Conservation (phyloP, 2,888 invertebrate species). For the Phasia obesa region DNA sequence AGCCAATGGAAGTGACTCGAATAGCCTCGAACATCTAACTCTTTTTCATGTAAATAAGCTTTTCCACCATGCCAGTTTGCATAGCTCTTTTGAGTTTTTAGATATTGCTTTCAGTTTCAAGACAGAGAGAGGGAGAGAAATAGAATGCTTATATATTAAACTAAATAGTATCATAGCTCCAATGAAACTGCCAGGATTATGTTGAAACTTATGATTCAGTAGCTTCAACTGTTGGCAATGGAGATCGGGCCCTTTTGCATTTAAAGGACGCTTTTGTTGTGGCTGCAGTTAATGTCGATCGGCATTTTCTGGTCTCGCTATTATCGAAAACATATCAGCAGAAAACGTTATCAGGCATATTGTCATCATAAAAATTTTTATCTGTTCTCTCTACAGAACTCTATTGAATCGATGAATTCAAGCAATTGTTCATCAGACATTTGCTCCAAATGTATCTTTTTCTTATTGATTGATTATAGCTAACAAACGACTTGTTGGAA, state of each 20-base stretch:
- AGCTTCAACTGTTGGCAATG: background rate
- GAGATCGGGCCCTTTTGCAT: slow-evolving; percentile 1
- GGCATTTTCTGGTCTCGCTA: background rate
- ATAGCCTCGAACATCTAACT: background rate
- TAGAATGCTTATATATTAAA: background rate
- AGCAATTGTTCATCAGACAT: background rate
- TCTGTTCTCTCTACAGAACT: background rate
- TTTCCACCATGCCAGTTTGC: background rate
- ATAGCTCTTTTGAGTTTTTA: background rate
- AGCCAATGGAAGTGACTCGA: background rate
- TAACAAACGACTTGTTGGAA: too few species aligned
- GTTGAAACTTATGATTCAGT: background rate
- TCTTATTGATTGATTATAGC: background rate
- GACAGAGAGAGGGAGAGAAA: background rate
- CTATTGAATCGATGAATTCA: background rate
- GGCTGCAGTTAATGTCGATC: background rate
- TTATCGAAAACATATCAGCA: too few species aligned
- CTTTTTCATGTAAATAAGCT: background rate
- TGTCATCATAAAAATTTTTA: background rate
- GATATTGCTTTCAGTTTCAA: background rate
- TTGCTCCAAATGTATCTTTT: background rate
- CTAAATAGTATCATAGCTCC: background rate
- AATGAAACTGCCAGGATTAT: background rate
- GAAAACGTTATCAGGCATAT: too few species aligned
- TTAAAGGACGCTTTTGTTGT: background rate